These are phyloP conservation scores for Emydocephalus ijimae DNA, from an alignment of 2,113 vertebrate genomes.

Conservation along the genomic window DNA sequence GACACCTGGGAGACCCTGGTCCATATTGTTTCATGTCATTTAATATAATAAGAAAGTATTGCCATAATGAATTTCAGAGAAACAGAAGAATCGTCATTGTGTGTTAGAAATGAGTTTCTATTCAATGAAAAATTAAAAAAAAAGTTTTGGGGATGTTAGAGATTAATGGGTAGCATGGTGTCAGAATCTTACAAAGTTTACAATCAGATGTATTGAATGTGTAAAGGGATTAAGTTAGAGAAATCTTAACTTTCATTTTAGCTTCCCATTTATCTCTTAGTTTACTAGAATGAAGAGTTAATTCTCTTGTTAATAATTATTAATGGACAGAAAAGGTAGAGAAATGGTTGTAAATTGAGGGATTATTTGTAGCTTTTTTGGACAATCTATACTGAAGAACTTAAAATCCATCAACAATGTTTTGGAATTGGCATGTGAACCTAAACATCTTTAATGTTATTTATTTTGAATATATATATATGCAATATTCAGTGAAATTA, in stretches of 20 bases:
- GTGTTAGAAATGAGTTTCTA: slow-evolving; percentile 41
- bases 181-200: not conserved
- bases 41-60: slow-evolving; percentile 46
- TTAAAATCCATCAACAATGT: not conserved
- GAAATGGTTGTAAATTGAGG: not conserved
- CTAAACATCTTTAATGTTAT: not conserved
- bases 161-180: not conserved
- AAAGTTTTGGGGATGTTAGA: not conserved
- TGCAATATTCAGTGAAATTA: slow-evolving; percentile 1
- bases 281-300: not conserved
- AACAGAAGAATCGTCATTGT: slow-evolving; percentile 39
- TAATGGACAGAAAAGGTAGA: not conserved
- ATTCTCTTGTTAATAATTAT: not conserved
- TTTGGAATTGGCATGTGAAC: not conserved
- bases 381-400: slow-evolving; percentile 28
- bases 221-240: not conserved
- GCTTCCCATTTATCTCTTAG: not conserved
- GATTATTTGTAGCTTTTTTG: slow-evolving; percentile 12
- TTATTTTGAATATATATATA: not conserved
- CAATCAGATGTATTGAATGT: not conserved
- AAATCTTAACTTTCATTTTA: not conserved
- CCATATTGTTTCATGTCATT: slow-evolving; percentile 57
- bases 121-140: slow-evolving; percentile 46
- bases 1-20: slow-evolving; percentile 50
- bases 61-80: slow-evolving; percentile 69